Conservation (phyloP, 2,888 invertebrate species). For the Scaptomyza tumidula region DNA sequence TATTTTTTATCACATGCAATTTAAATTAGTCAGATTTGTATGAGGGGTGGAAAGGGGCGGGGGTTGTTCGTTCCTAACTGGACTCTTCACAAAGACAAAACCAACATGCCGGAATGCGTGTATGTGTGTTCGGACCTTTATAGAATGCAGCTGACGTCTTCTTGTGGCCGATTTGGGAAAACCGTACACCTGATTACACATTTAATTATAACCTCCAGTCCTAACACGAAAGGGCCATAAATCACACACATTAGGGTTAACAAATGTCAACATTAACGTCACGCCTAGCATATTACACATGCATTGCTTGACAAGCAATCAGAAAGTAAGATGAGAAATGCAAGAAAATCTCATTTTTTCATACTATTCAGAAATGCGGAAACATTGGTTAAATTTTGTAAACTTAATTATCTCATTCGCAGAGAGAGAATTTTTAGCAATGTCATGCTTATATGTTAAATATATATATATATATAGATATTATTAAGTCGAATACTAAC, state of each 20-base stretch:
- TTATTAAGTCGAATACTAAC: no score
- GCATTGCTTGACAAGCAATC: not conserved
- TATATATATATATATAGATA: no score
- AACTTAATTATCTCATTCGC: no score
- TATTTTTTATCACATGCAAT: conserved; percentile 54
- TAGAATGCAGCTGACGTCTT: conserved; percentile 34
- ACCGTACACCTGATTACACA: conserved; percentile 50
- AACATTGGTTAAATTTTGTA: no score
- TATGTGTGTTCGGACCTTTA: conserved; percentile 2
- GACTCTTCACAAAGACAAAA: conserved; percentile 16
- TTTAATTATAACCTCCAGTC: conserved; percentile 12
- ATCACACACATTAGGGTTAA: not conserved
- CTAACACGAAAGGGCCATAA: not conserved
- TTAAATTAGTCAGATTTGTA: conserved; percentile 60
- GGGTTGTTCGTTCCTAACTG: conserved; percentile 6
- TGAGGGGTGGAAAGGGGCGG: conserved; percentile 30
- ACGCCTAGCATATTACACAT: not conserved
- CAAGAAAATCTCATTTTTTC: not conserved
- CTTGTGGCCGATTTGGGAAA: conserved; percentile 17
- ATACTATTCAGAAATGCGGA: not conserved
- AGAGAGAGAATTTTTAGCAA: no score
- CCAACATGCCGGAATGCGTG: not conserved
- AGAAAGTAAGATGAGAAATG: not conserved
- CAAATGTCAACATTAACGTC: conserved; percentile 3
- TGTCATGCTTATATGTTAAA: no score